Evolutionary conservation across 2,113 vertebrate genomes (phyloP), one percentile per base, ranked within the genome.

Genomic region (Geococcyx californianus): DNA sequence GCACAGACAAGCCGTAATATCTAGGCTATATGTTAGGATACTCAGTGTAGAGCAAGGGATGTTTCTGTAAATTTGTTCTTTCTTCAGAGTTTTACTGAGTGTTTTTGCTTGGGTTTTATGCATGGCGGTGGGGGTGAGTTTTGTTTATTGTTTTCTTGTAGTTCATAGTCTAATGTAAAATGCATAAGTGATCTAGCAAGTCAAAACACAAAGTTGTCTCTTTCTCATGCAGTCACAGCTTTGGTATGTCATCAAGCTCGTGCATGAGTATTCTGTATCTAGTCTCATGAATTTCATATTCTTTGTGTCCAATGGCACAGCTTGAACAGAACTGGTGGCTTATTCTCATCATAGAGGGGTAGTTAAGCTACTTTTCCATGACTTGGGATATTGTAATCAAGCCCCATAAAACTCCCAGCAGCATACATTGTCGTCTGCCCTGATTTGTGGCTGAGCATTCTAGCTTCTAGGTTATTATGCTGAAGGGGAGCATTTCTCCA

Each of bases 221-320:
- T 92, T 96, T 97, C 89, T 94, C 93, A 97, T 89, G 93, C 91
- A 95, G 81, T 95, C 95, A 95, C 91, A 54, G 74, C 91, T 95
- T 80, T 92, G 94, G 93, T 95, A 96, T 94, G 94, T 92, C 7
- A 1, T 79, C 80, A 64, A 64, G 74, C 89, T 92, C 16, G 13
- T 87, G 91, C 89, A 54, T 79, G 87, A 92, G 86, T 45, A 62
- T 91, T 93, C 93, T 95, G 31, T 95, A 96, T 95, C 93, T 96
- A 82, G 84, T 95, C 94, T 96, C 94, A 97, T 96, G 96, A 97
- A 97, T 97, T 96, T 96, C 94, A 91, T 96, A 94, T 94, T 91
- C 93, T 95, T 95, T 94, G 91, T 89, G 49, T 85, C 87, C 81
- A 95, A 89, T 87, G 89, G 91, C 96, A 97, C 95, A 96, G 95